A percentile compares a stretch with the other conserved stretches of the same genome.
These are phyloP conservation scores for Orchestes rusci DNA, from an alignment of 2,888 invertebrate species.

Conservation along the genomic window DNA sequence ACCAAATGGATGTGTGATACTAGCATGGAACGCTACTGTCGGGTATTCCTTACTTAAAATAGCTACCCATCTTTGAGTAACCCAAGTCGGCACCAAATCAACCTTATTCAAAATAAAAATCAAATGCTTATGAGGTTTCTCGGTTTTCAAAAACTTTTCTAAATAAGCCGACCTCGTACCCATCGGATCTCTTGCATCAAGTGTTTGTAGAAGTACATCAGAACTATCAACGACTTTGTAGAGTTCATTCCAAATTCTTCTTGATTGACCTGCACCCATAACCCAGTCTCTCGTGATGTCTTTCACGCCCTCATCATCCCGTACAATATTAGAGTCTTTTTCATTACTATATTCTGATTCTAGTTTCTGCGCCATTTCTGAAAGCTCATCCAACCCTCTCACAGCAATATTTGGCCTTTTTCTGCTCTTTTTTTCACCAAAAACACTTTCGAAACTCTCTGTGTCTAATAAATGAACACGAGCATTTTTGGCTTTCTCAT, in stretches of 20 bases:
- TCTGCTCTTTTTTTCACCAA: slow-evolving; percentile 89
- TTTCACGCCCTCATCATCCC: slow-evolving; percentile 72
- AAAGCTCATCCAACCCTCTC: slow-evolving; percentile 71
- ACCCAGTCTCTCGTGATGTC: slow-evolving; percentile 87
- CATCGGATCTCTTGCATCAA: slow-evolving; percentile 96
- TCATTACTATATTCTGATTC: slow-evolving; percentile 70
- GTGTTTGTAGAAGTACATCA: slow-evolving; percentile 90
- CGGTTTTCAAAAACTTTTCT: slow-evolving; percentile 84
- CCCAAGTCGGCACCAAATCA: slow-evolving; percentile 95
- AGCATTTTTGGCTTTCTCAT: slow-evolving; percentile 84
- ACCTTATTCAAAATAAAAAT: slow-evolving; percentile 97
- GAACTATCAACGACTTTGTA: slow-evolving; percentile 99
- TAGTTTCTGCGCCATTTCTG: slow-evolving; percentile 63
- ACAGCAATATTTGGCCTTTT: slow-evolving; percentile 79
- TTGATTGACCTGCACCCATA: slow-evolving; percentile 93
- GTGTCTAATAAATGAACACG: slow-evolving; percentile 93
- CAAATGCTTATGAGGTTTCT: slow-evolving; percentile 95
- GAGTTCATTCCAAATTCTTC: slow-evolving; percentile 96
- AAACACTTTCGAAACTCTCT: slow-evolving; percentile 88
- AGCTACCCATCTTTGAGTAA: slow-evolving; percentile 95
- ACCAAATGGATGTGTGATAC: slow-evolving; percentile 96
- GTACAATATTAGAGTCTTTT: slow-evolving; percentile 78
- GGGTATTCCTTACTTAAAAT: slow-evolving; percentile 92
- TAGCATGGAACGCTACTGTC: slow-evolving; percentile 97
- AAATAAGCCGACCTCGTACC: slow-evolving; percentile 93